These are phyloP conservation scores for Tetraneura akinire DNA, from an alignment of 1,140 invertebrate genomes.

Conservation along the genomic window DNA sequence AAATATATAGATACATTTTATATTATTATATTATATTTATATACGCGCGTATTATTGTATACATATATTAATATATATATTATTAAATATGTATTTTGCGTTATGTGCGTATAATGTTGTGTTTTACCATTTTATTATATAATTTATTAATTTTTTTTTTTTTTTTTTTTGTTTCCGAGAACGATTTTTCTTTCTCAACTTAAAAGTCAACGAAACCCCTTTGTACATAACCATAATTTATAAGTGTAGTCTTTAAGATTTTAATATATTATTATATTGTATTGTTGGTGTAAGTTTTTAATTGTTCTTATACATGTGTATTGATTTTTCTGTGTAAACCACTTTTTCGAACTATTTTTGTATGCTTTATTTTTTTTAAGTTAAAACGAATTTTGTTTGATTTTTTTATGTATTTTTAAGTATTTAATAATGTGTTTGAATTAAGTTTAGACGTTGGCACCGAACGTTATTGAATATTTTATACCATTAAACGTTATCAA, in stretches of 20 bases:
- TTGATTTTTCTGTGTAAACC: constrained; percentile 28
- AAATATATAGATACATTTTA: not conserved
- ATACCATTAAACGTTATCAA: constrained; percentile 1
- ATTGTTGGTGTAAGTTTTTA: constrained; percentile 41
- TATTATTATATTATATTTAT: not conserved
- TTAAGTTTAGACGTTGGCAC: not conserved
- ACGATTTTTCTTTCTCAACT: constrained; percentile 40
- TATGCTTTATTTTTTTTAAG: constrained; percentile 47
- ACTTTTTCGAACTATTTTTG: constrained; percentile 37
- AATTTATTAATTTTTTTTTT: not conserved
- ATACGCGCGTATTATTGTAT: not conserved
- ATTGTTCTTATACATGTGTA: constrained; percentile 30
- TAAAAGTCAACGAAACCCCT: constrained; percentile 45
- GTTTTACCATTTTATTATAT: constrained; percentile 42
- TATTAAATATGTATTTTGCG: not conserved
- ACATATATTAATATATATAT: no score
- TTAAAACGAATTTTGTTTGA: constrained; percentile 20
- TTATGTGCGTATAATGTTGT: constrained; percentile 16
- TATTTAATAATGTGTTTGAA: constrained; percentile 23
- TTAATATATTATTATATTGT: constrained; percentile 26
- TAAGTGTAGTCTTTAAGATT: constrained; percentile 19
- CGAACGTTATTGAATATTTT: constrained; percentile 10
- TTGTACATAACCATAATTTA: constrained; percentile 50
- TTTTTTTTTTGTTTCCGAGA: constrained; percentile 38
- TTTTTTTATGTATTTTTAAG: constrained; percentile 17